Evolutionary conservation across 2,113 vertebrate species (phyloP).

Genomic region (Hyperopisus bebe): DNA sequence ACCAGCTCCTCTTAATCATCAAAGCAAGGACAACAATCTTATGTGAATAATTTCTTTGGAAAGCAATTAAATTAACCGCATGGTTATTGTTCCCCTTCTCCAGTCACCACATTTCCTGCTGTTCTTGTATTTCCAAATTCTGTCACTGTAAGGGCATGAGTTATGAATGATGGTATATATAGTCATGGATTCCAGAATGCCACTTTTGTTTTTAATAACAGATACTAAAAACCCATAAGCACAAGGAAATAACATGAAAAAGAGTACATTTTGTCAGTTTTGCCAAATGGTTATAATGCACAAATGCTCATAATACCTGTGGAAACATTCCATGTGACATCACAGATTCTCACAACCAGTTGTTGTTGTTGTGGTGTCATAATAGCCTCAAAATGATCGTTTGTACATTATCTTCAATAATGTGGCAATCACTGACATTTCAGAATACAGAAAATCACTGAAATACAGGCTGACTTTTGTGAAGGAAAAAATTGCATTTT

Average conservation of each 20-base stretch:
- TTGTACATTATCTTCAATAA: background rate
- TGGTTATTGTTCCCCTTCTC: conserved; percentile 31
- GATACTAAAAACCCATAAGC: background rate
- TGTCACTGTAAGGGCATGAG: conserved; percentile 9
- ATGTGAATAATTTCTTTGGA: conserved; percentile 8
- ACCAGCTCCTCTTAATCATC: background rate
- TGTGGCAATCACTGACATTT: background rate
- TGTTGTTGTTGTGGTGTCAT: background rate
- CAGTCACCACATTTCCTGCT: conserved; percentile 26
- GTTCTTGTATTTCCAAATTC: conserved; percentile 25
- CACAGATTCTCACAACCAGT: background rate
- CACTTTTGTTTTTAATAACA: background rate
- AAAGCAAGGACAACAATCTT: background rate
- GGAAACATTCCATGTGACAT: background rate
- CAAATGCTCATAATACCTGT: background rate
- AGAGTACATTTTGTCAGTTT: background rate
- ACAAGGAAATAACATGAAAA: background rate
- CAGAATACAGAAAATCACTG: background rate
- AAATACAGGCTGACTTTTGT: background rate
- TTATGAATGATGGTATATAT: background rate
- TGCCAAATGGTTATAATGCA: background rate
- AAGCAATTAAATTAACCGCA: conserved; percentile 42
- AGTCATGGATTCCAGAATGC: background rate
- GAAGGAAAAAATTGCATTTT: background rate
- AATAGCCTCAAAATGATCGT: background rate